A percentile compares a stretch with the other conserved stretches of the same genome.
phyloP scores from a whole-genome alignment of 2,797 vertebrate species.

The Acipenser oxyrinchus region DNA sequence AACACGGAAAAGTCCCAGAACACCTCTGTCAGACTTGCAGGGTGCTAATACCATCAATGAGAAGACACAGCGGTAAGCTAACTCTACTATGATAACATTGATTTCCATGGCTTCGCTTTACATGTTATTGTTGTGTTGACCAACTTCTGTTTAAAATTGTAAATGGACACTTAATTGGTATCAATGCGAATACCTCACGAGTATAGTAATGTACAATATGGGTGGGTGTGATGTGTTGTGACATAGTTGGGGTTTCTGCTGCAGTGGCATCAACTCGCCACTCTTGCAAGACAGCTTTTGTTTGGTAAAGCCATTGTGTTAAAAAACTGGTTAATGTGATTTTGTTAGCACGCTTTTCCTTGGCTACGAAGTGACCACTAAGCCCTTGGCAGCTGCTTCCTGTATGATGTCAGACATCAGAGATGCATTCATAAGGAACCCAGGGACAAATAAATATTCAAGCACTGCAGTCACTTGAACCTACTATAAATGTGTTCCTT shows the following conservation, averaged over 20 bases:
- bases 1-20: slow-evolving; percentile 73
- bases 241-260: too few relatives aligned
- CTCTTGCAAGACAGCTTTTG: slow-evolving; percentile 36
- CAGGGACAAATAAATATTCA: slow-evolving; percentile 42
- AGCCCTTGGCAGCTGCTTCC: slow-evolving; percentile 60
- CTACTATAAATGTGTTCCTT: too few relatives aligned
- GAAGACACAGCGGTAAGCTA: slow-evolving; percentile 70
- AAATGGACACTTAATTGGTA: too few relatives aligned
- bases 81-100: too few relatives aligned
- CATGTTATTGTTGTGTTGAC: too few relatives aligned
- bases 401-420: slow-evolving; percentile 57
- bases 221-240: too few relatives aligned
- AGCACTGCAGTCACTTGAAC: slow-evolving; percentile 23
- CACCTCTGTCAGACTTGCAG: slow-evolving; percentile 85
- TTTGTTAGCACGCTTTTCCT: slow-evolving; percentile 39
- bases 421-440: slow-evolving; percentile 40
- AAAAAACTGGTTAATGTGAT: slow-evolving; percentile 40
- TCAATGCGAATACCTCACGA: too few relatives aligned
- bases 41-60: slow-evolving; percentile 81
- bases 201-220: too few relatives aligned
- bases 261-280: background rate
- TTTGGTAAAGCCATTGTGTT: slow-evolving; percentile 32
- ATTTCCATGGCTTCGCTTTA: too few relatives aligned
- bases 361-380: slow-evolving; percentile 30
- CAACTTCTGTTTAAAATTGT: too few relatives aligned